Conservation (phyloP, 2,888 invertebrate genomes). For the Acrobasis consociella region DNA sequence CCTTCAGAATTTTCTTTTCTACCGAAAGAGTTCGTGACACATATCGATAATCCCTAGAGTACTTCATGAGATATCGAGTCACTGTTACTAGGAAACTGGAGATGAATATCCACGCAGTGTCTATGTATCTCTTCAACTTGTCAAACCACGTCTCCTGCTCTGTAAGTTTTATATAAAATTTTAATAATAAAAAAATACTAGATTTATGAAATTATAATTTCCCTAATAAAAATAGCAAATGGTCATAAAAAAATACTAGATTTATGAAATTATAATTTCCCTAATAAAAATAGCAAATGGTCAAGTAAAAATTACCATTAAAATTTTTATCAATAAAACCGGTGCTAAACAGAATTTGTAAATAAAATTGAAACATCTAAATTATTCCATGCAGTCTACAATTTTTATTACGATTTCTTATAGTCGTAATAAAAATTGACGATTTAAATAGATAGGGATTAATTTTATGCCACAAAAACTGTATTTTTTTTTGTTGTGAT, state of each 20-base stretch:
- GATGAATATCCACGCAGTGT: constrained; percentile 87
- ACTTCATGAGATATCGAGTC: constrained; percentile 91
- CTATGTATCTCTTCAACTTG: constrained; percentile 62
- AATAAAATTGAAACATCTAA: too few relatives aligned
- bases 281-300: too few relatives aligned
- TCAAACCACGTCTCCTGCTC: constrained; percentile 69
- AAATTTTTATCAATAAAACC: too few relatives aligned
- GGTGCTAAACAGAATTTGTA: too few relatives aligned
- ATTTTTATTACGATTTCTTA: too few relatives aligned
- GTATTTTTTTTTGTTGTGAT: too few relatives aligned
- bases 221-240: too few relatives aligned
- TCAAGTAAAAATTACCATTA: too few relatives aligned
- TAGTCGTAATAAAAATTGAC: too few relatives aligned
- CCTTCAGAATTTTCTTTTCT: constrained; percentile 95
- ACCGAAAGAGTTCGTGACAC: constrained; percentile 93
- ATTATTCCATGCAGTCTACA: too few relatives aligned
- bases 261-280: neutral
- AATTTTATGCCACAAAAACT: too few relatives aligned
- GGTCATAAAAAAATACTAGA: neutral
- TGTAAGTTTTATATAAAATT: constrained; percentile 32
- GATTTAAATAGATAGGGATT: too few relatives aligned
- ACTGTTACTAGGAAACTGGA: constrained; percentile 91
- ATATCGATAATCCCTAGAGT: constrained; percentile 97
- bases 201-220: neutral
- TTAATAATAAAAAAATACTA: neutral